Conservation (phyloP, 2,888 invertebrate genomes). For the Lepidonotus clava region DNA sequence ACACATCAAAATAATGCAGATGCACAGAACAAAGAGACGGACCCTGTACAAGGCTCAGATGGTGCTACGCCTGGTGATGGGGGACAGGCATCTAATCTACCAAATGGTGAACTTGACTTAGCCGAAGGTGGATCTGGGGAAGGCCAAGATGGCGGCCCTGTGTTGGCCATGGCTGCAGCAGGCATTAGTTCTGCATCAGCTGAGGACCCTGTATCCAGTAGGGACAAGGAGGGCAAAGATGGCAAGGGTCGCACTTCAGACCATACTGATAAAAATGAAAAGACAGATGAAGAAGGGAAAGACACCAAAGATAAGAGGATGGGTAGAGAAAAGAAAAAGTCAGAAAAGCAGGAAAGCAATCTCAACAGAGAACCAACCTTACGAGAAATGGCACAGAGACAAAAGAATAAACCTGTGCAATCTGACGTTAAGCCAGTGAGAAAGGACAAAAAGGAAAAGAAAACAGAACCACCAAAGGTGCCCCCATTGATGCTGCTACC, state of each 20-base stretch:
- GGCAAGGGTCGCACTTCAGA: not conserved
- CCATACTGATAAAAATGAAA: not conserved
- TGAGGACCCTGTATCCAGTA: not conserved
- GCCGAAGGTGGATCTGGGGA: not conserved
- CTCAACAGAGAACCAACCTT: constrained; percentile 12
- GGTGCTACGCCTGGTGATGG: not conserved
- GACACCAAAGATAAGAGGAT: not conserved
- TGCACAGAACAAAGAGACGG: too few relatives aligned
- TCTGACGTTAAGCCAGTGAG: too few relatives aligned
- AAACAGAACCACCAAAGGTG: not conserved
- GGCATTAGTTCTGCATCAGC: not conserved
- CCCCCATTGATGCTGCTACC: not conserved
- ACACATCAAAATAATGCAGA: not conserved
- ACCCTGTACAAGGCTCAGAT: not conserved
- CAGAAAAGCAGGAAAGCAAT: not conserved
- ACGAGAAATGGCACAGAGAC: not conserved
- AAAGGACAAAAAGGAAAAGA: not conserved
- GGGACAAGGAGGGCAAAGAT: not conserved
- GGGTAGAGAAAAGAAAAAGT: not conserved
- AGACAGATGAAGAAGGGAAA: not conserved
- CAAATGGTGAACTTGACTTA: too few relatives aligned
- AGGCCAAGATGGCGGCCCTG: not conserved
- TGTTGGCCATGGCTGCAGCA: not conserved
- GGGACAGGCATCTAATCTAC: not conserved
- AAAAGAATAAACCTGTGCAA: too few relatives aligned